phyloP scores from a whole-genome alignment of 2,888 invertebrate species.

The Phoronis australis region DNA sequence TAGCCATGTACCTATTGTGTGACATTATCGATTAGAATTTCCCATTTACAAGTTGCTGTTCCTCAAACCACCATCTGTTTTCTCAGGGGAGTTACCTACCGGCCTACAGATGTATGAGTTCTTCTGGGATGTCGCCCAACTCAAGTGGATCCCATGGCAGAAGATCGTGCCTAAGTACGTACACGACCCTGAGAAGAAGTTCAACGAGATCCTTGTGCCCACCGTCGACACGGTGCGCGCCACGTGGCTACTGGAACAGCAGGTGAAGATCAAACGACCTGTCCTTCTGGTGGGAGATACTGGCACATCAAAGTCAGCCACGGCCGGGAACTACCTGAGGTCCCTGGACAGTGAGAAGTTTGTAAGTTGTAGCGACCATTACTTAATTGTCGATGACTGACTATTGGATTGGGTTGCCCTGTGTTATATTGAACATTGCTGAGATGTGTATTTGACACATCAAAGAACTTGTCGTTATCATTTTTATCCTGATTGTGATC shows the following conservation, averaged over 20 bases:
- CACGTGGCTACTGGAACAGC: conserved; percentile 67
- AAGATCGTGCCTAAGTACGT: conserved; percentile 71
- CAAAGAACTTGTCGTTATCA: no score
- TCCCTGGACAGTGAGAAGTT: conserved; percentile 60
- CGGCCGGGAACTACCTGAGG: conserved; percentile 74
- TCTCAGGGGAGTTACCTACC: conserved; percentile 67
- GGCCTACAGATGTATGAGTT: conserved; percentile 77
- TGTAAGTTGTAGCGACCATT: no score
- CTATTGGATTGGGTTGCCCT: no score
- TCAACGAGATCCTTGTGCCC: conserved; percentile 81
- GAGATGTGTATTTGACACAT: no score
- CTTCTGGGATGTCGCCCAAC: conserved; percentile 64
- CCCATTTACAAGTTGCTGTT: background rate
- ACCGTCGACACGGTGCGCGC: conserved; percentile 81
- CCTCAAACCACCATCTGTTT: background rate
- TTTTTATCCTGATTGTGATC: no score
- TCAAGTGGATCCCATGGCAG: conserved; percentile 79
- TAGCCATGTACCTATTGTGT: background rate
- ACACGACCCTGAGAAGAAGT: conserved; percentile 67
- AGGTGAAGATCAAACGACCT: conserved; percentile 70
- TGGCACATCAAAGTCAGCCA: conserved; percentile 88
- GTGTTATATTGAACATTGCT: no score
- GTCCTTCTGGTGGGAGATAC: conserved; percentile 83
- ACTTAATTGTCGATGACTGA: no score
- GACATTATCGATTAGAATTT: background rate